A percentile compares a stretch with the other conserved stretches of the same genome.
These are phyloP conservation scores for Hydrochoerus hydrochaeris DNA, from an alignment of 2,113 vertebrate genomes.

Conservation along the genomic window DNA sequence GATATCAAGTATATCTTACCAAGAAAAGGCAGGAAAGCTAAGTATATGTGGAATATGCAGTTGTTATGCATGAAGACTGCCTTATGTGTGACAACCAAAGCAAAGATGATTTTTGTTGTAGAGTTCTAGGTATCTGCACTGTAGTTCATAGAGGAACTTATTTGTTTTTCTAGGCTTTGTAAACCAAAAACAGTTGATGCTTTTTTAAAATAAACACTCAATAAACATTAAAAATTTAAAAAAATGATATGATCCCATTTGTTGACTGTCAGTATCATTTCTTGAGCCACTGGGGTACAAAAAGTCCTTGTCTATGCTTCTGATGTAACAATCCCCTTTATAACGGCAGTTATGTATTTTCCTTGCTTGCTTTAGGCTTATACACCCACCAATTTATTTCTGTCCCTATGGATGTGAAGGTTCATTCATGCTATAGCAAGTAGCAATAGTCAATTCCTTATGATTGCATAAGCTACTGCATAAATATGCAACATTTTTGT, in stretches of 20 bases:
- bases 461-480: background rate
- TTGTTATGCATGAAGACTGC: background rate
- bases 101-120: background rate
- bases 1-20: background rate
- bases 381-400: background rate
- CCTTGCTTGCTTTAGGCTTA: background rate
- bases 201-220: background rate
- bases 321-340: background rate
- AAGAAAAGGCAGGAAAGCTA: background rate
- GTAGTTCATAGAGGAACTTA: background rate
- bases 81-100: background rate
- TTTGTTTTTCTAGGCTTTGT: background rate
- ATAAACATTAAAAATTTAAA: background rate
- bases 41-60: background rate
- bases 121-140: background rate
- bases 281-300: background rate
- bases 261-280: background rate
- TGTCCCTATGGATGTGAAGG: background rate
- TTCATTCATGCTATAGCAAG: background rate
- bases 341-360: background rate
- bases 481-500: background rate
- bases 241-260: background rate
- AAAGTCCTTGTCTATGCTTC: background rate
- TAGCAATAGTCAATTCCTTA: background rate
- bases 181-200: background rate